These are phyloP conservation scores for Aythya baeri DNA, from an alignment of 2,113 vertebrate species.

Conservation along the genomic window DNA sequence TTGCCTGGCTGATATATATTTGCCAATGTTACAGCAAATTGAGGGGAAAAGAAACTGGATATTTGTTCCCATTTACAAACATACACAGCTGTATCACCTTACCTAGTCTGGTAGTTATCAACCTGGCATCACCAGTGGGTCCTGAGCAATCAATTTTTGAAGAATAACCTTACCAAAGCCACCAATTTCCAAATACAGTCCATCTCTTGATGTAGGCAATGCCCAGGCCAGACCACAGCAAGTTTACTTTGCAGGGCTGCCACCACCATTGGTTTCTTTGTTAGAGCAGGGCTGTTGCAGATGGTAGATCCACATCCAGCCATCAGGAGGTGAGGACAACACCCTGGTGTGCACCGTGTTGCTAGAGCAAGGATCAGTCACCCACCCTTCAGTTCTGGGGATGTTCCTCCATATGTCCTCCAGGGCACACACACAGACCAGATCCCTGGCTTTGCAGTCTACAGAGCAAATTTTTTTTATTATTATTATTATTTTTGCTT, in stretches of 20 bases:
- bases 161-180: background rate
- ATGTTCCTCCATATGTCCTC: accelerated
- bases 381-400: background rate
- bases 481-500: background rate
- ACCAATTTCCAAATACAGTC: background rate
- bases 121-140: background rate
- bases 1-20: background rate
- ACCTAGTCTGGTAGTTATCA: background rate
- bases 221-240: background rate
- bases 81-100: background rate
- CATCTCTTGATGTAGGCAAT: background rate
- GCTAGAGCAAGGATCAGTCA: background rate
- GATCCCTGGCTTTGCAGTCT: background rate
- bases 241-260: background rate
- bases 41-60: background rate
- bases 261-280: background rate
- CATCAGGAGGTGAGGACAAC: background rate
- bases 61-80: background rate
- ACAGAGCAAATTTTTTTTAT: background rate
- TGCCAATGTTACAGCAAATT: background rate
- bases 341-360: background rate
- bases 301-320: background rate
- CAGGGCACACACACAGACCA: background rate
- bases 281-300: background rate
- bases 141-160: background rate